Evolutionary conservation across 2,113 vertebrate genomes (phyloP), one percentile per base, ranked within the genome.

Genomic region (Bagarius yarrelli): DNA sequence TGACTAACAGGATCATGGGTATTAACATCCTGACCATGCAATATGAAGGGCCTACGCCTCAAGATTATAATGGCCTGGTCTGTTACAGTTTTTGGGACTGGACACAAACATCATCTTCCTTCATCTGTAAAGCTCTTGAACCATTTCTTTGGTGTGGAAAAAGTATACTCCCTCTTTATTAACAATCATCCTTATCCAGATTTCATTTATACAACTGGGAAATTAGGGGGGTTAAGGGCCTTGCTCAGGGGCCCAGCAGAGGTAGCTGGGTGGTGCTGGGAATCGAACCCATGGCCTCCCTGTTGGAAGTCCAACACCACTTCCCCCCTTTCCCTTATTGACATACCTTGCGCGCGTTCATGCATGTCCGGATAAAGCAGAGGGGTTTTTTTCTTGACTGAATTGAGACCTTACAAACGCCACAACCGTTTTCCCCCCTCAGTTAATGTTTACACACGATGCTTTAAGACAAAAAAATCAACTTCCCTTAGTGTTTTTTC

Each of bases 291-390:
- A 47, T 8, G 44, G 1, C 44, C 44, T 47, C 44, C 4, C 6
- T 4, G 44, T 47, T 47, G 44, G 44, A 4, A 47, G 9, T 47
- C 9, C 9, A 47, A 47, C 44, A 47, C 1, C 44, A 47, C 44
- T 47, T 47, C 9, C 44, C 14, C 73, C 83, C 86, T 81, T 85
- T 81, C 87, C 87, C 89, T 86, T 85, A 87, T 88, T 88, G 88
- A 90, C 93, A 95, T 95, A 94, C 90, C 94, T 94, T 85, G 81
- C 86, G 88, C 85, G 89, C 92, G 89, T 88, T 92, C 85, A 92
- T 91, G 93, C 92, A 82, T 92, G 88, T 88, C 91, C 83, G 87
- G 89, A 93, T 92, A 92, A 93, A 92, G 87, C 86, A 89, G 88
- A 90, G 88, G 90, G 44, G 5, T 47, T 47, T 92, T 91, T 91